A percentile compares a stretch with the other conserved stretches of the same genome.
phyloP scores from a whole-genome alignment of 1,140 invertebrate species.

The Campoletis sonorensis region DNA sequence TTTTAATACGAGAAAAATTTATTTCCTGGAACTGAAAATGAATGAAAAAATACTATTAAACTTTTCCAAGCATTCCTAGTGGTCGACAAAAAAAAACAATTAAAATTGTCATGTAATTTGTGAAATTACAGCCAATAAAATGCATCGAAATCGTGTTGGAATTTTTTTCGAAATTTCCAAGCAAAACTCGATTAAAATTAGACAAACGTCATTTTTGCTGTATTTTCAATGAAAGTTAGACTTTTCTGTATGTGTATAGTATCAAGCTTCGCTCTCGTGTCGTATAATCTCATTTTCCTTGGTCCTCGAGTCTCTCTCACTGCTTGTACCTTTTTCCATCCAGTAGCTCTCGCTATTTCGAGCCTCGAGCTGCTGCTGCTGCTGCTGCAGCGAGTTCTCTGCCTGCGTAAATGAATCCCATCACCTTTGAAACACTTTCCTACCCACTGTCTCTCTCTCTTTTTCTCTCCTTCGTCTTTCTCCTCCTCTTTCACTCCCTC shows the following conservation, averaged over 20 bases:
- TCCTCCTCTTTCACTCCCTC: neutral
- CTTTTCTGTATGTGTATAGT: constrained; percentile 1
- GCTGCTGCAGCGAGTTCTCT: neutral
- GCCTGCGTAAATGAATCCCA: constrained; percentile 39
- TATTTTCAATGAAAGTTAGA: neutral
- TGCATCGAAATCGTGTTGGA: neutral
- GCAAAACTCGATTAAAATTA: neutral
- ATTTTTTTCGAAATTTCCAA: neutral
- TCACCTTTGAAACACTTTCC: constrained; percentile 36
- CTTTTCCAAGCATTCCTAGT: too few species aligned
- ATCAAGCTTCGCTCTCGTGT: constrained; percentile 21
- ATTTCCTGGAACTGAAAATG: too few species aligned
- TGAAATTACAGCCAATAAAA: neutral
- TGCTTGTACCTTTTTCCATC: neutral
- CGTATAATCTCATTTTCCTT: constrained; percentile 38
- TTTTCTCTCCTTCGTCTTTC: neutral
- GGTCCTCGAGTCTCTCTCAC: constrained; percentile 13
- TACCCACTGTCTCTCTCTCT: constrained; percentile 10
- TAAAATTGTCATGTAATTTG: too few species aligned
- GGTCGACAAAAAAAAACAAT: too few species aligned
- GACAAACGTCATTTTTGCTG: neutral
- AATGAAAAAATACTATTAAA: too few species aligned
- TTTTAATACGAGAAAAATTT: too few species aligned
- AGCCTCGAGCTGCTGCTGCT: neutral
- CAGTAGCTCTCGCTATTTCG: neutral